Conservation (phyloP, 2,797 vertebrate genomes). For the Acrossocheilus wenchowensis region DNA sequence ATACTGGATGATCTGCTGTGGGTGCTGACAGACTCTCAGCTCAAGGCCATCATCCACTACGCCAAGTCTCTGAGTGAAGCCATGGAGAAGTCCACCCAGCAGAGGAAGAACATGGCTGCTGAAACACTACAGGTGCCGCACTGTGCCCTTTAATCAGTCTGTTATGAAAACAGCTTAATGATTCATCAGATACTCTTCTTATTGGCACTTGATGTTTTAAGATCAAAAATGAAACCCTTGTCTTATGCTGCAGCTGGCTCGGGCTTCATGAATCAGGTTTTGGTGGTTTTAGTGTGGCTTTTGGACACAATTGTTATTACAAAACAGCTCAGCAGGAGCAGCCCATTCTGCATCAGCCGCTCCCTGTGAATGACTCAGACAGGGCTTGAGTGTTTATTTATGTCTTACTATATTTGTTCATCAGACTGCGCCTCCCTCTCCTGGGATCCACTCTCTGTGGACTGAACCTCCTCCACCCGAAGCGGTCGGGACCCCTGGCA, state of each 20-base stretch:
- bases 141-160: not conserved
- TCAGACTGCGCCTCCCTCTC: constrained; percentile 87
- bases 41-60: constrained; percentile 97
- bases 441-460: constrained; percentile 87
- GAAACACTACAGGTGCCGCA: constrained; percentile 85
- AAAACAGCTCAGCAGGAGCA: not conserved
- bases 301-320: not conserved
- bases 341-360: not conserved
- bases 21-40: constrained; percentile 97
- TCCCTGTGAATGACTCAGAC: not conserved
- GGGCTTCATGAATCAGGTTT: not conserved
- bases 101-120: constrained; percentile 91
- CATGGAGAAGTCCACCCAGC: constrained; percentile 95
- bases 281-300: not conserved
- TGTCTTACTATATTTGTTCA: constrained; percentile 37
- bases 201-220: not conserved
- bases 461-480: constrained; percentile 78
- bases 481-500: constrained; percentile 75
- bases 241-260: not conserved
- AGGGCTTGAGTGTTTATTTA: not conserved
- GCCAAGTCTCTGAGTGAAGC: constrained; percentile 95
- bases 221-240: not conserved
- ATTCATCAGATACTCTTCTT: not conserved
- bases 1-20: constrained; percentile 96
- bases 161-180: not conserved